Evolutionary conservation across 2,797 vertebrate species (phyloP).

Genomic region (Pogoniulus pusillus): DNA sequence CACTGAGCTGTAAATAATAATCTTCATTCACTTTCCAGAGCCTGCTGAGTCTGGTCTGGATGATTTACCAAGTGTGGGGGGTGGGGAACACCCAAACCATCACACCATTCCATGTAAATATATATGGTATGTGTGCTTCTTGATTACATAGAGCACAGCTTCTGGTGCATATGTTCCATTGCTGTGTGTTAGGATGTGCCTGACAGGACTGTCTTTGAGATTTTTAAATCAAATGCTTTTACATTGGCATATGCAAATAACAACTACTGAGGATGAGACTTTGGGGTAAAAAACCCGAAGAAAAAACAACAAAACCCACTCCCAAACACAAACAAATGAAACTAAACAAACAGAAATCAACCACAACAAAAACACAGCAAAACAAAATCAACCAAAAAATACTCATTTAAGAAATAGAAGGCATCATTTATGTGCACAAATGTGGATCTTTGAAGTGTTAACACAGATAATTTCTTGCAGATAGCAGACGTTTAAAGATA

Average conservation of each 20-base stretch:
- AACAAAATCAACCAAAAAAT: too few relatives aligned
- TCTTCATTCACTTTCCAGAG: too few relatives aligned
- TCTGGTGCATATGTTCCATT: background rate
- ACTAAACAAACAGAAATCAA: too few relatives aligned
- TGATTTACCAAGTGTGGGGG: too few relatives aligned
- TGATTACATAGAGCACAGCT: background rate
- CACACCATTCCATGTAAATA: fast-evolving
- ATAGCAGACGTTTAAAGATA: background rate
- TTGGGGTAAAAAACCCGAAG: background rate
- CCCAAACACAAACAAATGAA: background rate
- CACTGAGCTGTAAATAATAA: too few relatives aligned
- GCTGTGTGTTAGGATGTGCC: background rate
- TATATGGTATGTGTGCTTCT: background rate
- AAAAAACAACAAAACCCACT: too few relatives aligned
- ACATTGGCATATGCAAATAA: background rate
- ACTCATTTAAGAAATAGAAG: background rate
- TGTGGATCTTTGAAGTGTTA: background rate
- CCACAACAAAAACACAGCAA: too few relatives aligned
- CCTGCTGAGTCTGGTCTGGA: too few relatives aligned
- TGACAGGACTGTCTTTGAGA: background rate
- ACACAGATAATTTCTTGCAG: background rate
- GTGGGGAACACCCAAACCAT: too few relatives aligned
- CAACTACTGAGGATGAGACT: background rate
- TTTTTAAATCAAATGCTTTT: background rate
- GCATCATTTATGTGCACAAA: background rate